phyloP scores from a whole-genome alignment of 2,888 invertebrate genomes.

The Poecilobothrus nobilitatus region DNA sequence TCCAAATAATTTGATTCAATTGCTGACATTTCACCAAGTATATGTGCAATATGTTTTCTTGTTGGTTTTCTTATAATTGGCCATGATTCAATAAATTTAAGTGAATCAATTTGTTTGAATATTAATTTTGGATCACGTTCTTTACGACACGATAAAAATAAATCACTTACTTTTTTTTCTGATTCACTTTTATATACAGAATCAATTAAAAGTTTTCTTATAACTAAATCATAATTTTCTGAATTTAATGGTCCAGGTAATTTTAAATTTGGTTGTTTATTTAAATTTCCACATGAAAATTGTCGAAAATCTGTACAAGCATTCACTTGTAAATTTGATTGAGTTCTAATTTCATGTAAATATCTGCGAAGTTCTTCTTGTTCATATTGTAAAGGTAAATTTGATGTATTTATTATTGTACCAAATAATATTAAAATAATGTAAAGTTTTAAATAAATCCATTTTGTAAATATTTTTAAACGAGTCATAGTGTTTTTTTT shows the following conservation, averaged over 20 bases:
- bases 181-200: neutral
- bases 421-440: neutral
- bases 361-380: neutral
- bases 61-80: neutral
- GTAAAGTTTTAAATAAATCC: neutral
- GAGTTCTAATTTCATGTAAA: neutral
- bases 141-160: neutral
- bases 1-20: neutral
- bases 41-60: neutral
- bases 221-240: neutral
- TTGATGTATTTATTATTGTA: neutral
- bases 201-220: neutral
- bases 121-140: constrained; percentile 1
- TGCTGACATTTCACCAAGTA: neutral
- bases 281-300: constrained; percentile 1
- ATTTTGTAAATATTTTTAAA: neutral
- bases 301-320: neutral
- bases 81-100: constrained; percentile 1
- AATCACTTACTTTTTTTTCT: neutral
- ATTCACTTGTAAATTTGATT: neutral
- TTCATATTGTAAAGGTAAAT: constrained; percentile 1
- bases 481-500: neutral
- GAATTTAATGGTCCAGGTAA: neutral
- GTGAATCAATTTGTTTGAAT: neutral
- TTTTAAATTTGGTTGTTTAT: neutral